Evolutionary conservation across 2,888 invertebrate genomes (phyloP).

Genomic region (Brenthis hecate): DNA sequence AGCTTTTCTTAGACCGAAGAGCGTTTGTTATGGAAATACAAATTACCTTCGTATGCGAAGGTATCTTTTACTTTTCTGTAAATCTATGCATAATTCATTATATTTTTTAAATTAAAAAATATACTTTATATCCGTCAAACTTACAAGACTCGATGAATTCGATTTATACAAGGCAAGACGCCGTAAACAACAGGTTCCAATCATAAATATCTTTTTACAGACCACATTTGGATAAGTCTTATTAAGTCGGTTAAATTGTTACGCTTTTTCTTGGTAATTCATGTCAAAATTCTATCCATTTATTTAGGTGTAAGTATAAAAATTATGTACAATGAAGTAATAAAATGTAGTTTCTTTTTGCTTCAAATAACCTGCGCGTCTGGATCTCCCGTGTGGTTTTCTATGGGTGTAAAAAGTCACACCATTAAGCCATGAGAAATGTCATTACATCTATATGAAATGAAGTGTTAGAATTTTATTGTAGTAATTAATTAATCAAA

Average conservation of each 20-base stretch:
- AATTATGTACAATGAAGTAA: conserved; percentile 1
- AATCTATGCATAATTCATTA: too few species aligned
- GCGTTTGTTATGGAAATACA: too few species aligned
- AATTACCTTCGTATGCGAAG: too few species aligned
- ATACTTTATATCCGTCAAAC: neutral
- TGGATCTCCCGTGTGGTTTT: neutral
- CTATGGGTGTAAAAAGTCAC: neutral
- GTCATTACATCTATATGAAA: neutral
- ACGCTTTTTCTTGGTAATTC: conserved; percentile 12
- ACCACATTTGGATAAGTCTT: conserved; percentile 11
- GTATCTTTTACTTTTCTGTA: too few species aligned
- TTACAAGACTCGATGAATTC: neutral
- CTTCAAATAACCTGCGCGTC: neutral
- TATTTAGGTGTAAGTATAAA: conserved; percentile 1
- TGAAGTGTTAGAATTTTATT: neutral
- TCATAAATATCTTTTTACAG: conserved; percentile 11
- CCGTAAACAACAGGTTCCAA: conserved; percentile 13
- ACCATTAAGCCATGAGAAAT: neutral
- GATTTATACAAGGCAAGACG: neutral
- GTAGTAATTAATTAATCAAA: too few species aligned
- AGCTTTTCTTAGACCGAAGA: too few species aligned
- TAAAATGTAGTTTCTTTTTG: conserved; percentile 6
- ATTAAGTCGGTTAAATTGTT: conserved; percentile 18
- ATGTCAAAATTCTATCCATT: conserved; percentile 1
- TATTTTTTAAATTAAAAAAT: too few species aligned